Base-by-base conservation (phyloP, 2,797 vertebrate genomes). In the Uromys caudimaculatus region DNA sequence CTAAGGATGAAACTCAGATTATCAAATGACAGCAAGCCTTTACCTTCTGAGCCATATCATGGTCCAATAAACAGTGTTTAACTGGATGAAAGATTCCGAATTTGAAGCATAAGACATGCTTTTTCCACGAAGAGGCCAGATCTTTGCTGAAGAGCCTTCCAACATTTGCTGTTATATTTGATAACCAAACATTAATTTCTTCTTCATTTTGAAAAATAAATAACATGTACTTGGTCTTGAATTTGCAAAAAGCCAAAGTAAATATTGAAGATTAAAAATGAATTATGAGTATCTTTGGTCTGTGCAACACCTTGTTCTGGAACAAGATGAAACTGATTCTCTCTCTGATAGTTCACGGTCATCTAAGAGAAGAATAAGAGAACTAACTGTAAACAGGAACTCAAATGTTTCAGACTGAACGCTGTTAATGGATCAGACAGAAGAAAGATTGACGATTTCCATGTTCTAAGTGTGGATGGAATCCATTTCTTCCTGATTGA, bases 81-180 rank as follows among this genome's bases (percentile, higher is more conserved):
- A 60, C 83, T 24, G 50, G 85, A 83, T 91, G 27, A 93, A 91
- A 86, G 85, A 69, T 89, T 82, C 56, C 67, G 73, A 67, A 81
- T 58, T 78, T 10, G 79, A 91, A 94, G 64, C 32, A 19, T 82
- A 92, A 96, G 58, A 89, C 85, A 91, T 89, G 47, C 47, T 92
- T 85, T 85, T 60, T 29, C 92, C 71, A 88, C 44, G 41, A 73
- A 10, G 17, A 67, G 41, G 27, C 14, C 47, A 96, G 73, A 91
- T 85, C 23, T 71, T 86, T 67, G 85, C 14, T 89, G 52, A 95
- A 44, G 41, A 94, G n/a, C 38, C 44, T 82, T 88, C 47, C 77
- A 79, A 91, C n/a, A 85, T 71, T 95, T 95, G 32, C 38, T 96
- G 29, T 85, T 82, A 58, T 32, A 89, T 90, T 54, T 85, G 54